Percentiles rank a stretch among this genome's conserved stretches.
Evolutionary conservation across 2,797 vertebrate species (phyloP).

Genomic region (Mus caroli): DNA sequence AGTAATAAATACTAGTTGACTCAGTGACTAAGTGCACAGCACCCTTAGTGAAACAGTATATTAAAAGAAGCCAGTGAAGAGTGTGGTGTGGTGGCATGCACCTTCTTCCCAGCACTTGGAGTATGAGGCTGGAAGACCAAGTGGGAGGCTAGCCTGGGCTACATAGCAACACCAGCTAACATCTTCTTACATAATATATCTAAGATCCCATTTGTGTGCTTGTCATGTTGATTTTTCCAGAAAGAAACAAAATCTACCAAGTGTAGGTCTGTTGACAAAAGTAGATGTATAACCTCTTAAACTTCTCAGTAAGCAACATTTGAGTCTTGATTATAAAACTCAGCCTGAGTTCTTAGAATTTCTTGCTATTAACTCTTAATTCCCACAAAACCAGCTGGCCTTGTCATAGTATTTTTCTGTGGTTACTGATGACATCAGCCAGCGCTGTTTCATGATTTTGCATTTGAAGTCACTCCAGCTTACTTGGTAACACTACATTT

Average conservation of each 20-base stretch:
- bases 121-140: neutral
- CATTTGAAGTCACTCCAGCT: conserved; percentile 29
- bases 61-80: conserved; percentile 46
- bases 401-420: conserved; percentile 57
- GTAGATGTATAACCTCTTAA: conserved; percentile 33
- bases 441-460: conserved; percentile 44
- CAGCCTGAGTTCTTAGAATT: conserved; percentile 23
- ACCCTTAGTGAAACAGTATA: neutral
- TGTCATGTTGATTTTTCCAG: conserved; percentile 39
- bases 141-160: neutral
- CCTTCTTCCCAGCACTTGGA: neutral
- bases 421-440: conserved; percentile 35
- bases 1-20: neutral
- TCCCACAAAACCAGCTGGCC: conserved; percentile 40
- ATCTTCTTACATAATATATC: conserved; percentile 7
- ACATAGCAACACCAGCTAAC: neutral
- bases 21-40: neutral
- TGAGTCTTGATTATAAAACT: conserved; percentile 56
- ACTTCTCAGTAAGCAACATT: conserved; percentile 30
- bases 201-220: conserved; percentile 49
- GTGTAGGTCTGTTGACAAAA: conserved; percentile 15
- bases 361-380: conserved; percentile 1
- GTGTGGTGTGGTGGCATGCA: neutral
- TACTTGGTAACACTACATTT: neutral
- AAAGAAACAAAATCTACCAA: conserved; percentile 24